phyloP scores from a whole-genome alignment of 2,113 vertebrate species.

The Parotia lawesii region DNA sequence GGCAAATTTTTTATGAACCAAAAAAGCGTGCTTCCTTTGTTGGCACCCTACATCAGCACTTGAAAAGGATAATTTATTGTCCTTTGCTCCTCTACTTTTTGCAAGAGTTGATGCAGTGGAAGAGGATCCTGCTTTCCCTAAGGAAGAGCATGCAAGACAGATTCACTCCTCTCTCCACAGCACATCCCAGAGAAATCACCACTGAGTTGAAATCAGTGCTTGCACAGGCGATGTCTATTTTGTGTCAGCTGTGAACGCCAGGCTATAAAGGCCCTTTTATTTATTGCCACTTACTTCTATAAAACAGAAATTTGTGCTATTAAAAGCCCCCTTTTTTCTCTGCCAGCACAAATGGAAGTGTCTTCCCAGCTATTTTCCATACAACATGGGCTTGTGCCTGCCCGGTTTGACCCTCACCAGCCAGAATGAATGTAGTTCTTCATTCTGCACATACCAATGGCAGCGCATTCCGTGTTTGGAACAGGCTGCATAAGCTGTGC shows the following conservation, averaged over 20 bases:
- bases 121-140: not conserved
- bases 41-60: not conserved
- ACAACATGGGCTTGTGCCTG: not conserved
- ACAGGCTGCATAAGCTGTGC: not conserved
- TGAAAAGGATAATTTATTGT: not conserved
- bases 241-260: not conserved
- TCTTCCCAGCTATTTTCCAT: constrained; percentile 2
- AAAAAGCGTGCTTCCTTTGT: not conserved
- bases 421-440: constrained; percentile 1
- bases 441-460: not conserved
- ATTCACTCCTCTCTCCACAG: not conserved
- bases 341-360: not conserved
- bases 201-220: not conserved
- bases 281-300: not conserved
- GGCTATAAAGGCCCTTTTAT: constrained; percentile 10
- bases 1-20: not conserved
- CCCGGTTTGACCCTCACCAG: not conserved
- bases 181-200: not conserved
- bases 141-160: not conserved
- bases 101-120: not conserved
- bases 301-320: not conserved
- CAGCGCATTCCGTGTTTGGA: accelerated
- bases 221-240: not conserved
- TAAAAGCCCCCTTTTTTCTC: not conserved
- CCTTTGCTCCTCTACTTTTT: not conserved